Conservation (phyloP, 2,113 vertebrate species). For the Pipra filicauda region DNA sequence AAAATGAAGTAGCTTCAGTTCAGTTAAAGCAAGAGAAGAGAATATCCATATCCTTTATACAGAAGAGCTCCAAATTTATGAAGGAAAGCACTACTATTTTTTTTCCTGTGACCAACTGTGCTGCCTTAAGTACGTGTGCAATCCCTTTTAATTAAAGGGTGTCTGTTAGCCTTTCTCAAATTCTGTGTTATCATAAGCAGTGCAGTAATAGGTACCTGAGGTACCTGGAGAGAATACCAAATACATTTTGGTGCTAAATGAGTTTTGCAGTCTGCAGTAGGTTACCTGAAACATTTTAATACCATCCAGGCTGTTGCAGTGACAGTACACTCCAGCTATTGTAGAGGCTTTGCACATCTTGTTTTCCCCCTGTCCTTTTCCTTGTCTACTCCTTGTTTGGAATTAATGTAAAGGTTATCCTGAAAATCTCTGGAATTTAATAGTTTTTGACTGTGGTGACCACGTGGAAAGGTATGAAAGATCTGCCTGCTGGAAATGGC, state of each 20-base stretch:
- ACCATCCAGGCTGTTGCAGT: background rate
- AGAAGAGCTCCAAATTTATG: background rate
- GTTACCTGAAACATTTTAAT: background rate
- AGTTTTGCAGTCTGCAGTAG: background rate
- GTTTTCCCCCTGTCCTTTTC: background rate
- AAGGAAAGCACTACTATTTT: background rate
- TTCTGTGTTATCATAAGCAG: background rate
- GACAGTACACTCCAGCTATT: background rate
- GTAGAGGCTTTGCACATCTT: background rate
- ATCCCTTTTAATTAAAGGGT: conserved; percentile 41
- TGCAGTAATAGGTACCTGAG: background rate
- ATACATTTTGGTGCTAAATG: background rate
- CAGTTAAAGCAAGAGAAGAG: background rate
- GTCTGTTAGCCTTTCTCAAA: background rate
- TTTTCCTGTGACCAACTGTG: background rate
- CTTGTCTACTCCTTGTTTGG: background rate
- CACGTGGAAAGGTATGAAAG: background rate
- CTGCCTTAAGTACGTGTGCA: background rate
- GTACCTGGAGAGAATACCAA: background rate
- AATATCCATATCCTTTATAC: background rate
- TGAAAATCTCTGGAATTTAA: background rate
- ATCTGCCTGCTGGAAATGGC: background rate
- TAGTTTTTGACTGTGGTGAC: background rate
- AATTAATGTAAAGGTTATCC: background rate
- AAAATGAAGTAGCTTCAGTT: background rate